Conservation (phyloP, 2,888 invertebrate species). For the Eledone cirrhosa region DNA sequence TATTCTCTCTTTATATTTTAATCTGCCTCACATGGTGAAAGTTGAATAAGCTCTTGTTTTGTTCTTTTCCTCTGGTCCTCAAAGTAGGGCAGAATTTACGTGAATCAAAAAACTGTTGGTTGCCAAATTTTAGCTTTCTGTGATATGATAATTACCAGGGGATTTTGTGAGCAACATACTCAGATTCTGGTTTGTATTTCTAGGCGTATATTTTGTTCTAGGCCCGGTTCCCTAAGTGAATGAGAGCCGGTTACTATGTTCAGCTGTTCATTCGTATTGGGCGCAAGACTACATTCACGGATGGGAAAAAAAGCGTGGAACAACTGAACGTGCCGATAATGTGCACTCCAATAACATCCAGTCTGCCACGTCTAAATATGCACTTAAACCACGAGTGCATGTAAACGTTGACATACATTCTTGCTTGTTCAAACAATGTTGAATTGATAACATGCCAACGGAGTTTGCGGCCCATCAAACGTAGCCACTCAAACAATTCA, state of each 20-base stretch:
- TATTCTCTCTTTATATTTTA: not conserved
- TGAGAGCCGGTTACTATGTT: not conserved
- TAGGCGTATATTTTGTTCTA: constrained; percentile 5
- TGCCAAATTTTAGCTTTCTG: not conserved
- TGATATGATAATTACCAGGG: constrained; percentile 3
- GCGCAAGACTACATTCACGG: not conserved
- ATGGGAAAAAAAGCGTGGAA: constrained; percentile 3
- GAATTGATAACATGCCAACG: constrained; percentile 16
- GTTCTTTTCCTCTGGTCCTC: too few relatives aligned
- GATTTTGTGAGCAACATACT: not conserved
- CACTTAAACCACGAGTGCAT: constrained; percentile 11
- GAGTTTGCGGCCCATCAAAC: not conserved
- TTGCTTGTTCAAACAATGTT: not conserved
- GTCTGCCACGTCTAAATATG: not conserved
- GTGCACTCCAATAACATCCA: constrained; percentile 16
- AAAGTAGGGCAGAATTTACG: not conserved
- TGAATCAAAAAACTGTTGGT: too few relatives aligned
- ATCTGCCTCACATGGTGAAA: not conserved
- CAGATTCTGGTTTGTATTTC: not conserved
- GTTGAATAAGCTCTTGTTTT: not conserved
- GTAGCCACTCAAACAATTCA: not conserved
- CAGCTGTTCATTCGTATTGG: constrained; percentile 10
- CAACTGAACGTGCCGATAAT: constrained; percentile 17
- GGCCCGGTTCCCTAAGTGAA: constrained; percentile 8
- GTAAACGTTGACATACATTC: constrained; percentile 4